Conservation (phyloP, 2,888 invertebrate genomes). For the Leistus spinibarbis region DNA sequence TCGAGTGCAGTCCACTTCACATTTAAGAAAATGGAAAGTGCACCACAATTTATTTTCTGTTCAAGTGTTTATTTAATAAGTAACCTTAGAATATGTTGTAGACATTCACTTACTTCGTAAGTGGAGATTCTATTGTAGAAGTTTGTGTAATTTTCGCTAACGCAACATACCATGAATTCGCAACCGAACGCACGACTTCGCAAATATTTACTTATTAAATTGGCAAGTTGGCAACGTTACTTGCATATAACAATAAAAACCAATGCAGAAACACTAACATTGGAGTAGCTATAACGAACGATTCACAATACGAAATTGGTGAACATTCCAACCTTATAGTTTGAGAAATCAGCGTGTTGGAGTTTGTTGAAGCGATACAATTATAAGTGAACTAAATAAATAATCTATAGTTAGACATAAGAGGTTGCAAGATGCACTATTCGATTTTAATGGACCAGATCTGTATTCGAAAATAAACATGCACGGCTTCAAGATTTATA, state of each 20-base stretch:
- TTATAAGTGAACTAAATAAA: not conserved
- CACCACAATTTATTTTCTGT: not conserved
- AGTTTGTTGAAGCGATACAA: not conserved
- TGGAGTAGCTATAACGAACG: not conserved
- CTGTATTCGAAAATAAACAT: not conserved
- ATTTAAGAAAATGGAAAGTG: too few species aligned
- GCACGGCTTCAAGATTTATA: too few species aligned
- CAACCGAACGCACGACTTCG: not conserved
- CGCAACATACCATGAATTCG: not conserved
- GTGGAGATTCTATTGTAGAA: not conserved
- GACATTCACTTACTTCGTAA: not conserved
- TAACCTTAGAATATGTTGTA: not conserved
- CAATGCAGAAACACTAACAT: not conserved
- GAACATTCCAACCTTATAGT: too few species aligned
- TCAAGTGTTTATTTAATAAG: not conserved
- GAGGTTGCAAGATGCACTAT: not conserved
- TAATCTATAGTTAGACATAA: not conserved
- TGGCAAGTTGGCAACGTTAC: not conserved
- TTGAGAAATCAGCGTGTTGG: too few species aligned
- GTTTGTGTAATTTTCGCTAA: not conserved
- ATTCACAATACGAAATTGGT: too few species aligned
- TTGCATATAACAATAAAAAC: not conserved
- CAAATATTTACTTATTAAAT: not conserved
- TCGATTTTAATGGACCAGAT: not conserved
- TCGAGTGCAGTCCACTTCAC: too few species aligned